Evolutionary conservation across 2,888 invertebrate species (phyloP).

Genomic region (Spatulosminthurus flaviceps): DNA sequence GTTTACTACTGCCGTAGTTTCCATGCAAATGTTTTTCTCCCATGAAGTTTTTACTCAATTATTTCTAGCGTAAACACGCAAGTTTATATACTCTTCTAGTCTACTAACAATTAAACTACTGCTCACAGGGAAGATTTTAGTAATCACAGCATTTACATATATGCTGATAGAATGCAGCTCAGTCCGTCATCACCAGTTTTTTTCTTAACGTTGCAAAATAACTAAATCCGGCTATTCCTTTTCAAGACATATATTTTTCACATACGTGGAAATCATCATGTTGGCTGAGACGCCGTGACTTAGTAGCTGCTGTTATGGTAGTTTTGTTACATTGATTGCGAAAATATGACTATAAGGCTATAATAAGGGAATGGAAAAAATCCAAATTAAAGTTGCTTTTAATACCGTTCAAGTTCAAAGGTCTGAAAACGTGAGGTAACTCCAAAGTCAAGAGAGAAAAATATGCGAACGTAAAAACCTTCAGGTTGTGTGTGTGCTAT

Average conservation of each 20-base stretch:
- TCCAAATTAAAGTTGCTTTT: neutral
- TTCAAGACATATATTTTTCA: too few species aligned
- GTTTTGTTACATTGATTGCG: neutral
- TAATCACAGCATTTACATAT: too few species aligned
- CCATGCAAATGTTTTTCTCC: neutral
- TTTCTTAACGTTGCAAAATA: too few species aligned
- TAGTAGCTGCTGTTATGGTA: neutral
- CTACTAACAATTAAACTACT: neutral
- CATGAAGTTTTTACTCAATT: neutral
- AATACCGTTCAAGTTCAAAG: slow-evolving; percentile 22
- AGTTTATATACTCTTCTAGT: neutral
- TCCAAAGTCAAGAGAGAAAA: slow-evolving; percentile 11
- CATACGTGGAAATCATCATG: too few species aligned
- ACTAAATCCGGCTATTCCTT: too few species aligned
- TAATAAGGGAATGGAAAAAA: neutral
- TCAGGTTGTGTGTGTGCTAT: neutral
- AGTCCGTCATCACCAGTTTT: too few species aligned
- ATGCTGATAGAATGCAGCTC: too few species aligned
- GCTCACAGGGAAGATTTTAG: neutral
- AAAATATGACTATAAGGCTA: neutral
- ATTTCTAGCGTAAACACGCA: neutral
- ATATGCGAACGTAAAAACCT: neutral
- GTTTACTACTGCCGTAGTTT: neutral
- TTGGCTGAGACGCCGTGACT: too few species aligned
- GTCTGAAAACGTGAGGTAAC: slow-evolving; percentile 11